These are phyloP conservation scores for Alca torda DNA, from an alignment of 2,797 vertebrate genomes.

Conservation along the genomic window DNA sequence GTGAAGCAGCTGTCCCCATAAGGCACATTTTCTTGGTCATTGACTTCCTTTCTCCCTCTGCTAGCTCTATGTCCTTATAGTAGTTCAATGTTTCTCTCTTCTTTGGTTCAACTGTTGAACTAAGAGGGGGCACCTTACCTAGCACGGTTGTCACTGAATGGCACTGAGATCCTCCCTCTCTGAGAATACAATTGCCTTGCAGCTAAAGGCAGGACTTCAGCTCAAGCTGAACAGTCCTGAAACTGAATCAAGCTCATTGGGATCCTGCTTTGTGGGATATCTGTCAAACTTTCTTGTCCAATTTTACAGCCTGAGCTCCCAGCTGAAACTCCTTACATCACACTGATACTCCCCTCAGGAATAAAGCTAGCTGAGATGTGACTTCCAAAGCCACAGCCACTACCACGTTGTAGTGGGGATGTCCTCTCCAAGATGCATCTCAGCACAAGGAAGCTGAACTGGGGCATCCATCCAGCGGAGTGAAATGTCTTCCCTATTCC, in stretches of 20 bases:
- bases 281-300: not conserved
- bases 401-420: not conserved
- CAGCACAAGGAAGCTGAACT: not conserved
- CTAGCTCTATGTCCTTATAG: not conserved
- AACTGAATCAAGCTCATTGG: not conserved
- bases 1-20: not conserved
- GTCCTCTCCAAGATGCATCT: not conserved
- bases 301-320: not conserved
- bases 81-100: not conserved
- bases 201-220: not conserved
- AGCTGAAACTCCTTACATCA: not conserved
- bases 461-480: not conserved
- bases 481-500: not conserved
- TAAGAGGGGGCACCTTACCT: not conserved
- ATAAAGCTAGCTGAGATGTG: not conserved
- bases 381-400: not conserved
- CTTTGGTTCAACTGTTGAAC: not conserved
- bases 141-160: not conserved
- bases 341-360: not conserved
- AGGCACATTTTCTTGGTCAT: not conserved
- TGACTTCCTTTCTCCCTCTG: not conserved
- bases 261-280: not conserved
- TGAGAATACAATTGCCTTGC: not conserved
- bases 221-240: not conserved
- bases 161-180: not conserved